Evolutionary conservation across 2,113 vertebrate species (phyloP), one percentile per base, ranked within the genome.

Genomic region (Odontesthes bonariensis): DNA sequence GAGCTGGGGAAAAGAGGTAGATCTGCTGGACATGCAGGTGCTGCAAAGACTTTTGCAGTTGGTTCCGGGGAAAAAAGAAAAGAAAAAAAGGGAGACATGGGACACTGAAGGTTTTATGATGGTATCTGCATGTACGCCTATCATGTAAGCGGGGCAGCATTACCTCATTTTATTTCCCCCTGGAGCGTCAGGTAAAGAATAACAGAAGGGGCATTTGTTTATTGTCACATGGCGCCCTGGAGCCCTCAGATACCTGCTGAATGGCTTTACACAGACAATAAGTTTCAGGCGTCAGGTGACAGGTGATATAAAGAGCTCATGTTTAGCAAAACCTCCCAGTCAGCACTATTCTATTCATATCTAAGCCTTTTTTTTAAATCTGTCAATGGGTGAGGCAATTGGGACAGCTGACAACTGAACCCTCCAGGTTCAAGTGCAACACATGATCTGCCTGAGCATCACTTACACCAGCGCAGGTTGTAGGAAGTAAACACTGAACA

Each of bases 111-210:
- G 65, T 78, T 87, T 49, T 79, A 77, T 81, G 79, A 79, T 67
- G n/a, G 27, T 83, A 70, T 81, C 77, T 65, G 9, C 42, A 42
- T 46, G 69, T 58, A 61, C 42, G 75, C 58, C n/a, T 79, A 83
- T 69, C 72, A 71, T 85, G 85, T 86, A 85, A 90, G 83, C 33
- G 23, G 89, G 92, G 78, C 82, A 83, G 86, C 86, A 84, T 92
- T 92, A 92, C 88, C 80, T 91, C 90, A 90, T 69, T 69, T 44
- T 49, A 69, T 81, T 77, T 78, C 77, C 81, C 72, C 35, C 16
- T 22, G 78, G 86, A 87, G 13, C 71, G 46, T 51, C 86, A 85
- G 79, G 74, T 83, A 80, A 53, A 77, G 73, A 77, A 74, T 82
- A 81, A 90, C 88, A 88, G 79, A 71, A 69, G 75, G 35, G 73